Base-by-base conservation (phyloP, 2,113 vertebrate species). In the Hucho hucho region DNA sequence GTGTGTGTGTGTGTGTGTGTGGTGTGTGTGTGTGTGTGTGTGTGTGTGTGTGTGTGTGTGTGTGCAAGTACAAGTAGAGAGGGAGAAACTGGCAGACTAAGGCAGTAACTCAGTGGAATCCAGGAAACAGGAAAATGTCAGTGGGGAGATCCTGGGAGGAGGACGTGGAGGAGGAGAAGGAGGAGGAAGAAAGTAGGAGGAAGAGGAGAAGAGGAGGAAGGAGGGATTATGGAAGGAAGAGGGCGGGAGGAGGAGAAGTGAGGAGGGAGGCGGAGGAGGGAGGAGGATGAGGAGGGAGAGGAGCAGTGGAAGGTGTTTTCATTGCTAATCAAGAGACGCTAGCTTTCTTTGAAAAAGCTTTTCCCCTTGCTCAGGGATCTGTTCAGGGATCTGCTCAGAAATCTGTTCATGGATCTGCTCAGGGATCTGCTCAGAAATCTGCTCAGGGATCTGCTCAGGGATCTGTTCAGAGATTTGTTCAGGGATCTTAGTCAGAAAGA, bases 251-350 rank as follows among this genome's bases (percentile, higher is more conserved):
- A 49, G 47, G 16, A 53, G 47, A 53, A 16, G 64, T 4, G 14
- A 16, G 2, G 47, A 4, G 47, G 3, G 47, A 46, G 6, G 9
- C 9, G 43, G 47, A 18, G 14, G 16, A 53, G 49, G 47, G 13
- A 49, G 47, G 47, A 49, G 46, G 11, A 9, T 6, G 47, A 28
- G 24, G 63, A 72, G 72, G 68, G 75, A 49, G 49, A n/a, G 69
- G 49, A 26, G 59, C 61, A 47, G 72, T 47, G 67, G 37, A 49
- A 71, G 49, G 37, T 73, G 79, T 78, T 79, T 73, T 83, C 76
- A 85, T 80, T 63, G 75, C 71, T 73, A 80, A 83, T 84, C 73
- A 81, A 87, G 78, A 85, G 53, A 73, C 61, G 47, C 70, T 66
- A 58, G 9, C 56, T 79, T 80, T 56, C 49, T 78, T 70, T 64